A percentile compares a stretch with the other conserved stretches of the same genome.
These are phyloP conservation scores for Taenioides sp. DNA, from an alignment of 2,797 vertebrate genomes.

Conservation along the genomic window DNA sequence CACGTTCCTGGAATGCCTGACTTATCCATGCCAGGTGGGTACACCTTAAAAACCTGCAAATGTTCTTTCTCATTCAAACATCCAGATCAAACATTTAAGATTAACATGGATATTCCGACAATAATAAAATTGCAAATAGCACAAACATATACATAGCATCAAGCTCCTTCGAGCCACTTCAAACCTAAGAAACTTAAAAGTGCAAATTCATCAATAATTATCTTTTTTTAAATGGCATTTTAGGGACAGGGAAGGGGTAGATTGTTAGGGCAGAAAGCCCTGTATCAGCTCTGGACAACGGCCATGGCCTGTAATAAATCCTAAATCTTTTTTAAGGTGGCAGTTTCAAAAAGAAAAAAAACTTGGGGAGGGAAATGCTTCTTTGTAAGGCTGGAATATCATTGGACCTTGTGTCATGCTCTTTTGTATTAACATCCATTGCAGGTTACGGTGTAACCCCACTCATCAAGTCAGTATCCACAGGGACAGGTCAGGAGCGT, in stretches of 20 bases:
- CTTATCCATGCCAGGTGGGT: constrained; percentile 99
- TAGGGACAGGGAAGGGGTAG: constrained; percentile 72
- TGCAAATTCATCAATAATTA: constrained; percentile 82
- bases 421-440: constrained; percentile 85
- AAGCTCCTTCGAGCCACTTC: constrained; percentile 87
- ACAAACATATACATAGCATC: constrained; percentile 88
- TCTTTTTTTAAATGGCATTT: constrained; percentile 77
- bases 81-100: constrained; percentile 82
- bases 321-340: constrained; percentile 67
- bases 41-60: constrained; percentile 97
- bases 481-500: constrained; percentile 99
- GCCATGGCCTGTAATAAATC: constrained; percentile 62
- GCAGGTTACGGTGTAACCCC: constrained; percentile 99
- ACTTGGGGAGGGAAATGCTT: constrained; percentile 60
- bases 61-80: constrained; percentile 78
- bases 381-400: constrained; percentile 97
- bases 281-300: constrained; percentile 46
- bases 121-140: constrained; percentile 81
- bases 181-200: constrained; percentile 85
- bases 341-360: constrained; percentile 56
- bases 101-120: constrained; percentile 84
- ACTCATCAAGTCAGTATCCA: constrained; percentile 99
- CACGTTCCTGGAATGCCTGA: constrained; percentile 99
- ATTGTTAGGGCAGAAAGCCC: constrained; percentile 77
- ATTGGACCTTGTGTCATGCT: constrained; percentile 91